A percentile compares a stretch with the other conserved stretches of the same genome.
Evolutionary conservation across 2,113 vertebrate genomes (phyloP).

Genomic region (Dipodomys stephensi): DNA sequence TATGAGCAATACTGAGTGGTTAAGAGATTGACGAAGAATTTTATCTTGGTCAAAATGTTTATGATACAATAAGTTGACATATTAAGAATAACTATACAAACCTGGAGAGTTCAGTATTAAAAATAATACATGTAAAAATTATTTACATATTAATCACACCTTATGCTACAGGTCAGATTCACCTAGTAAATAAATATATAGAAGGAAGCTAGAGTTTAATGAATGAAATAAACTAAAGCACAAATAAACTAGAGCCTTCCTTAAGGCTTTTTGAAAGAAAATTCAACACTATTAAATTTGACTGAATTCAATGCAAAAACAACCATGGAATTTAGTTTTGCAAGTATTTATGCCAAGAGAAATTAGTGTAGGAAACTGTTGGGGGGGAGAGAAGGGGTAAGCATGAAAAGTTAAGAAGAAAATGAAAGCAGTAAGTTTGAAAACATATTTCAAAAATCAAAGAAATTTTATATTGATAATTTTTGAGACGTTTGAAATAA

Average conservation of each 20-base stretch:
- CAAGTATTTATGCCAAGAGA: background rate
- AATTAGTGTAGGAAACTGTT: background rate
- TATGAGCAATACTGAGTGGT: background rate
- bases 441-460: background rate
- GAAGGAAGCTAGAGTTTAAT: background rate
- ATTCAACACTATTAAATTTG: background rate
- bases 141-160: background rate
- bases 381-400: background rate
- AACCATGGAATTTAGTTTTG: background rate
- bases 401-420: background rate
- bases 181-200: background rate
- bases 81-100: background rate
- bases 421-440: background rate
- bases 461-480: too few relatives aligned
- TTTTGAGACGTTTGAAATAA: slow-evolving; percentile 21
- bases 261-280: background rate
- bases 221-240: background rate
- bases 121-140: background rate
- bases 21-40: background rate
- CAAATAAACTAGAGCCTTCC: background rate
- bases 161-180: background rate
- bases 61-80: background rate
- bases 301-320: background rate
- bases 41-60: background rate
- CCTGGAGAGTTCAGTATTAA: background rate